Evolutionary conservation across 2,888 invertebrate genomes (phyloP).

Genomic region (Cordylochernes scorpioides): DNA sequence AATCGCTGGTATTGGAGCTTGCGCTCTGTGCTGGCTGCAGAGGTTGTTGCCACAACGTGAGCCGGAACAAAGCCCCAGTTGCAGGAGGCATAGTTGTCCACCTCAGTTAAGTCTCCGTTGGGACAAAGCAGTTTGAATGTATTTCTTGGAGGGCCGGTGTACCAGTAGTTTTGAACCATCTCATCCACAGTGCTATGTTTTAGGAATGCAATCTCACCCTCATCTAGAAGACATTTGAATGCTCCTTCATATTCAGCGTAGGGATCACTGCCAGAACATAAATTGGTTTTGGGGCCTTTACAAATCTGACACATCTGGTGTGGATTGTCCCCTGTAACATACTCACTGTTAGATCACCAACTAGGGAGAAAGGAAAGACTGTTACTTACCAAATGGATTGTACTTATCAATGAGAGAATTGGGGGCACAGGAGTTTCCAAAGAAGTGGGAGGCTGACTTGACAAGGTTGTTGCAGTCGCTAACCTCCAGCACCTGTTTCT

Average conservation of each 20-base stretch:
- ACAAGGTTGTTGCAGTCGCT: constrained; percentile 85
- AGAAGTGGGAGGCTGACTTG: constrained; percentile 64
- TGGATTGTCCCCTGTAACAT: constrained; percentile 35
- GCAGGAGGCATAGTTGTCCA: constrained; percentile 42
- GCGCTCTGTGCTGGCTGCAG: constrained; percentile 35
- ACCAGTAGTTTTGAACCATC: constrained; percentile 22
- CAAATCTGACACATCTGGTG: constrained; percentile 52
- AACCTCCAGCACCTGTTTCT: constrained; percentile 47
- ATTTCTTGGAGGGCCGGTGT: constrained; percentile 6
- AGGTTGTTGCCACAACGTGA: constrained; percentile 58
- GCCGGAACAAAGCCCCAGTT: constrained; percentile 64
- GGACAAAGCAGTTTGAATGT: constrained; percentile 41
- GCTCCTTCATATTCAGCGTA: constrained; percentile 80
- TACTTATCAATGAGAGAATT: constrained; percentile 68
- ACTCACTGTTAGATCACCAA: not conserved
- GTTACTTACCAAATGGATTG: constrained; percentile 47
- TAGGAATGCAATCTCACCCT: constrained; percentile 73
- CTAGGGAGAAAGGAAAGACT: not conserved
- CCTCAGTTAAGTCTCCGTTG: constrained; percentile 32
- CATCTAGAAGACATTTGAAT: constrained; percentile 48
- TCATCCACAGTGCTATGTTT: constrained; percentile 53
- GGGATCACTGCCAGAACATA: constrained; percentile 58
- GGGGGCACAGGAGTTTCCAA: constrained; percentile 72
- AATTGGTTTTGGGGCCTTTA: constrained; percentile 36
- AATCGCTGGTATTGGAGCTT: constrained; percentile 26